Evolutionary conservation across 2,113 vertebrate species (phyloP), one percentile per base, ranked within the genome.

Genomic region (Micronycteris hirsuta): DNA sequence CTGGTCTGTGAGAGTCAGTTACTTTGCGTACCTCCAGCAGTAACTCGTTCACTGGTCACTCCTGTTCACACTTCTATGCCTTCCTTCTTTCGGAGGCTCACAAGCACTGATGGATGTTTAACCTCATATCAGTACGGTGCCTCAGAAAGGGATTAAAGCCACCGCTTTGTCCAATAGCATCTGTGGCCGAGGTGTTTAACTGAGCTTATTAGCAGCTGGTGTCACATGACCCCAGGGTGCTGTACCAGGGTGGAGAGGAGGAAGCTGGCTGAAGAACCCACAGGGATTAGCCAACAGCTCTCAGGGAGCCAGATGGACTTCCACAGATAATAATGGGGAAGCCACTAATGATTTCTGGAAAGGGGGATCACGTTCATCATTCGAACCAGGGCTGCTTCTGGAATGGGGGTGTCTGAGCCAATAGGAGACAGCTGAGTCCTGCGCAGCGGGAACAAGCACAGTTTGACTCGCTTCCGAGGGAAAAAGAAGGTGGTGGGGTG

Each of bases 381-480:
- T 83, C 20, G 41, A 16, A 22, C 52, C 45, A 43, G 52, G 41
- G 22, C 2, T 61, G 8, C 80, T 54, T 43, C 56, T 0, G 83
- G 47, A 52, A 19, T 36, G 28, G 33, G 20, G 56, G 33, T 54
- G 19, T 73, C 67, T 71, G 82, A 89, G 71, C 19, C 47, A 11
- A 19, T 45, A 49, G 71, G 73, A 76, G 28, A 28, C 20, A 6
- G 43, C 78, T 63, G 24, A 71, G 73, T 54, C 49, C 24, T 7
- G 19, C 33, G 36, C 38, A 63, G 58, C 16, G 45, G 82, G 78
- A 86, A n/a, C 22, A 84, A 93, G 13, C 15, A 43, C 15, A 38
- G 11, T 76, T 38, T 71, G 36, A 91, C 76, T 87, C 86, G 86
- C 63, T 95, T 65, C 56, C 76, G 78, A 97, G 96, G 96, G 52